Evolutionary conservation across 2,888 invertebrate genomes (phyloP).

Genomic region (Pachliopta kotzebuea): DNA sequence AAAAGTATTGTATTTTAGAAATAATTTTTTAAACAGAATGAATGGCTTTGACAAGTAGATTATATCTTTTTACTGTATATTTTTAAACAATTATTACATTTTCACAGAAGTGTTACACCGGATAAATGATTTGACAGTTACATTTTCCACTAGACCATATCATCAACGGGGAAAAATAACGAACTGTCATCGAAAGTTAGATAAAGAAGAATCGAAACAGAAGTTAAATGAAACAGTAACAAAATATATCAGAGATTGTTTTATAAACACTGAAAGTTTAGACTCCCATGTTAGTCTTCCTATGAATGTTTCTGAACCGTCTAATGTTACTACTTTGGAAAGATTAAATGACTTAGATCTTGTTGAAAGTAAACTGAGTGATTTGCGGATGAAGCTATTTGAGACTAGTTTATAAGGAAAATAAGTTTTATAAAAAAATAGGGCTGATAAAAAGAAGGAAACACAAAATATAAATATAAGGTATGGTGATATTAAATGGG

Average conservation of each 20-base stretch:
- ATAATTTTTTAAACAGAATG: no score
- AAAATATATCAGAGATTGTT: conserved; percentile 52
- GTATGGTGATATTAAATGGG: no score
- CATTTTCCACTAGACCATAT: conserved; percentile 32
- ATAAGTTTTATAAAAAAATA: neutral
- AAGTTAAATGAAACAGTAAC: conserved; percentile 40
- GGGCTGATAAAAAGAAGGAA: no score
- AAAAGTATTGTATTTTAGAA: no score
- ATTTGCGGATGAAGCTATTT: conserved; percentile 53
- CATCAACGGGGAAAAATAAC: conserved; percentile 28
- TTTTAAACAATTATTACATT: neutral
- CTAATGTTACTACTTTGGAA: conserved; percentile 59
- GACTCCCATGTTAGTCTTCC: conserved; percentile 42
- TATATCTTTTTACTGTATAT: neutral
- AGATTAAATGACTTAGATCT: conserved; percentile 68
- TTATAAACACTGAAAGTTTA: conserved; percentile 42
- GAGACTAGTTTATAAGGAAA: conserved; percentile 59
- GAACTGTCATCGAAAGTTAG: conserved; percentile 26
- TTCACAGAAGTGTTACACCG: conserved; percentile 36
- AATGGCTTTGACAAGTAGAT: no score
- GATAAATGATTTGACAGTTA: conserved; percentile 59
- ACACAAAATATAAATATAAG: no score
- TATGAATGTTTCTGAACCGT: no score
- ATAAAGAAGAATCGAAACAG: no score
- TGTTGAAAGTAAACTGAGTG: conserved; percentile 62